Evolutionary conservation across 2,888 invertebrate species (phyloP), one percentile per base, ranked within the genome.

Genomic region (Microctonus hyperodae): DNA sequence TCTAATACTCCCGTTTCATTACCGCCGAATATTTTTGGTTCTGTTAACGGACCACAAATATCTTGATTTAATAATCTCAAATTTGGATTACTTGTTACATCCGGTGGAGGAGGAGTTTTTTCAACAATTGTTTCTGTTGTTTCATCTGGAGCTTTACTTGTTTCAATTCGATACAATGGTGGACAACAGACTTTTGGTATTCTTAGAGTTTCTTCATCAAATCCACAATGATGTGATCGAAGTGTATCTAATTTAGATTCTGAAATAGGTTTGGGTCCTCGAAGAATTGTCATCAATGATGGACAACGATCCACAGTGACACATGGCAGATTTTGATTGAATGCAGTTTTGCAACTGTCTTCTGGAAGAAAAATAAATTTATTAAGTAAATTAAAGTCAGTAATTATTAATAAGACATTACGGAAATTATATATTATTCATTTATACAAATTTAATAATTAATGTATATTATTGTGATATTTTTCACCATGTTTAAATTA

Each of bases 21-120:
- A 0, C 92, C 92, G 2, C 88, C 87, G 25, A 88, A 84, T 56
- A 93, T 88, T 74, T 88, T 87, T 53, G 87, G 85, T 7, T 84
- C 81, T 11, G 86, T 85, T 6, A 88, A 78, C 0, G 81, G 80
- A 0, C 92, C 92, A 76, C 92, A 92, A 0, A 83, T 73, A n/a
- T 73, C 68, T 11, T 73, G 61, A 48, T 85, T 79, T 16, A 87
- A 70, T 1, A 86, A 72, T 50, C 77, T 64, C 2, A 85, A 59
- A 69, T 86, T 86, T 9, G 76, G 78, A 64, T 87, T 85, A 5
- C 70, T 74, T 0, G 80, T 73, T 0, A 86, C 84, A 67, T 86
- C 81, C 10, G 85, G 83, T 2, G 81, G 79, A 10, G 63, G 40
- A 2, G 71, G 65, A 20, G 62, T 10, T 28, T 33, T 56, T 51